These are phyloP conservation scores for Phyllostomus hastatus DNA, from an alignment of 2,113 vertebrate species.

Conservation along the genomic window DNA sequence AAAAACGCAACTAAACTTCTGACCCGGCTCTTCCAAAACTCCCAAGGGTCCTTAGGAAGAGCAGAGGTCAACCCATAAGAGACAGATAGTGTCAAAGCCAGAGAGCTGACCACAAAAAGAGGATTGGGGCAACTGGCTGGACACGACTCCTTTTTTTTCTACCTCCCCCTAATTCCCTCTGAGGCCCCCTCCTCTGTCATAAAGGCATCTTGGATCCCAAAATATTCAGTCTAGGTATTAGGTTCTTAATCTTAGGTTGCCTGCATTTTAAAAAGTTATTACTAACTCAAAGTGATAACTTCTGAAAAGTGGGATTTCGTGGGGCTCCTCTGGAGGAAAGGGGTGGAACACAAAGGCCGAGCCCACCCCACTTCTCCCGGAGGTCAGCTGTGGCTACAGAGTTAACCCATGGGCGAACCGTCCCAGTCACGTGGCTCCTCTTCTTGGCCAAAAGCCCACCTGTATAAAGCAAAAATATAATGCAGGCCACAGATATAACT, in stretches of 20 bases:
- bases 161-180: neutral
- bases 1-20: neutral
- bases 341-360: neutral
- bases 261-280: neutral
- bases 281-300: neutral
- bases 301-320: neutral
- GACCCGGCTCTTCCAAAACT: neutral
- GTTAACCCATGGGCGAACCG: neutral
- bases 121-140: neutral
- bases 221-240: neutral
- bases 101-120: neutral
- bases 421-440: neutral
- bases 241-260: neutral
- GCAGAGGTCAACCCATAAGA: neutral
- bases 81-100: neutral
- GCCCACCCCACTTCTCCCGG: neutral
- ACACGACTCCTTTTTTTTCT: neutral
- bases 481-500: neutral
- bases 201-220: neutral
- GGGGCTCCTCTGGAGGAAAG: neutral
- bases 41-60: neutral
- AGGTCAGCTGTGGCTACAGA: neutral
- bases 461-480: neutral
- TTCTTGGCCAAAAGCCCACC: neutral
- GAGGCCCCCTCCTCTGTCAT: neutral